Base-by-base conservation (phyloP, 2,113 vertebrate species). In the Mionectes macconnelli region DNA sequence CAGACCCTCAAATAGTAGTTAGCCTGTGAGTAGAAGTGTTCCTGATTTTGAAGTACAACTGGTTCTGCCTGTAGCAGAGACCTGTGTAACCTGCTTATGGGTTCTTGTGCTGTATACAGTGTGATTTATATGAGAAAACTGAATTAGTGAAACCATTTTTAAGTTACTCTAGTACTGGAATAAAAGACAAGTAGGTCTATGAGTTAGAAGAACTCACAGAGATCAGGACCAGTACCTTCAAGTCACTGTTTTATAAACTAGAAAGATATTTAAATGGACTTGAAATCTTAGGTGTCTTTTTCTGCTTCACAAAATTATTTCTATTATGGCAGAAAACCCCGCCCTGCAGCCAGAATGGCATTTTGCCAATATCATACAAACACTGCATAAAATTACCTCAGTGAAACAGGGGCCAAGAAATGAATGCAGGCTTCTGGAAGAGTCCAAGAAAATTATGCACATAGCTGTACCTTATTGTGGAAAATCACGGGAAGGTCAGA, bases 381-480 rank as follows among this genome's bases (percentile, higher is more conserved):
- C 6, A 53, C 4, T 12, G 28, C 49, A 64, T 20, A 64, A 84
- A 87, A 57, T 25, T 0, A 50, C 13, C 19, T 76, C 42, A 40
- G 14, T 37, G 42, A 72, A 83, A 89, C 3, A 11, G 10, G 2
- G 8, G 6, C 22, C 23, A 76, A 56, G n/a, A 72, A 57, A 37
- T 2, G 1, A 75, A 35, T 0, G 0, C 35, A 52, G 37, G 8
- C 22, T 55, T 42, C n/a, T 45, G 15, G 31, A 80, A 27, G 7
- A 44, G 35, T 31, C 33, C 10, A 9, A 62, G 33, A 77, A 82
- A 85, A 69, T 7, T 0, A 22, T 5, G 23, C 19, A 47, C 31
- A 44, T 1, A 1, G 30, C 50, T 49, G 4, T 4, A 2, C 9
- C 7, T 12, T 27, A 2, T 0, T 5, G 6, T 6, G 24, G 18